Percentiles rank a stretch among this genome's conserved stretches.
phyloP scores from a whole-genome alignment of 2,888 invertebrate species.

The Endomychus coccineus region DNA sequence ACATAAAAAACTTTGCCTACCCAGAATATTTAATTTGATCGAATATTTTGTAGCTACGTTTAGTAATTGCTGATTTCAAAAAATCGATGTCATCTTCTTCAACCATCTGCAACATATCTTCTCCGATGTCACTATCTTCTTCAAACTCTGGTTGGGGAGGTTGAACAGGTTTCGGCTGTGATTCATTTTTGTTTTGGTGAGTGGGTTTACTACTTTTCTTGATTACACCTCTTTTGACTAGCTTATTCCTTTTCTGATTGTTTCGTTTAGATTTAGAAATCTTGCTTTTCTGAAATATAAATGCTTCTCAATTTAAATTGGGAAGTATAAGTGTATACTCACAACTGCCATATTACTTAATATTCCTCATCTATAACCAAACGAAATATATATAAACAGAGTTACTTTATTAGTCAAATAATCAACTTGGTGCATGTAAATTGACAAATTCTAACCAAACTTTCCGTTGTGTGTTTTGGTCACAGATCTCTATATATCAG shows the following conservation, averaged over 20 bases:
- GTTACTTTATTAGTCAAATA: too few relatives aligned
- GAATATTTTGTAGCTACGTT: constrained; percentile 45
- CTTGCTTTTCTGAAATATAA: constrained; percentile 32
- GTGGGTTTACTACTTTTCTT: constrained; percentile 33
- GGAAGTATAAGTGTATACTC: too few relatives aligned
- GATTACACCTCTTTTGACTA: constrained; percentile 39
- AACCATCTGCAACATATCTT: constrained; percentile 51
- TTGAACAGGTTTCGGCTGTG: constrained; percentile 15
- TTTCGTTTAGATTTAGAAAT: constrained; percentile 41
- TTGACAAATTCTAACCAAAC: too few relatives aligned
- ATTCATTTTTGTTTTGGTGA: constrained; percentile 14
- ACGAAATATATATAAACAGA: too few relatives aligned
- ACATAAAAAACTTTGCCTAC: constrained; percentile 21
- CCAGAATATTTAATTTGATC: constrained; percentile 38
- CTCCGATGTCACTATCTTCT: constrained; percentile 47
- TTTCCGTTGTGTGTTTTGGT: too few relatives aligned
- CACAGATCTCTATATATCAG: too few relatives aligned
- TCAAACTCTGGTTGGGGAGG: constrained; percentile 29
- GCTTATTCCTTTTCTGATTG: constrained; percentile 40
- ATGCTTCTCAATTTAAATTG: too few relatives aligned
- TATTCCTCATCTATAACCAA: too few relatives aligned
- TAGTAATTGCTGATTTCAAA: constrained; percentile 43
- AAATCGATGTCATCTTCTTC: constrained; percentile 50
- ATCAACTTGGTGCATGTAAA: too few relatives aligned
- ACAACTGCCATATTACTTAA: too few relatives aligned